Evolutionary conservation across 2,888 invertebrate genomes (phyloP).

Genomic region (Caenorhabditis sp.): DNA sequence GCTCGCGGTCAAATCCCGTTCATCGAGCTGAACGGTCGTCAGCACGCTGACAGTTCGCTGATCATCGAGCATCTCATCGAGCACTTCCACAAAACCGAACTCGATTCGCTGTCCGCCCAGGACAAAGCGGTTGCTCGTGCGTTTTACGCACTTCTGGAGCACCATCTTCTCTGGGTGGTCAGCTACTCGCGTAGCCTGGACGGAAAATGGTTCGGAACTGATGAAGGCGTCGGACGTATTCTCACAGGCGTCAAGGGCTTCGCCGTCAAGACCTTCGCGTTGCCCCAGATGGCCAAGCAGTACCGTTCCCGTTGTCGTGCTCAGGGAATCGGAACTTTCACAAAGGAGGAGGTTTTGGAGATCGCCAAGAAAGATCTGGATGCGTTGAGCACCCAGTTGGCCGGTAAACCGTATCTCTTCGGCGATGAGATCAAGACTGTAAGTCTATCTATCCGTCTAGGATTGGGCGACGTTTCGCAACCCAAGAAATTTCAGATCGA

Average conservation of each 20-base stretch:
- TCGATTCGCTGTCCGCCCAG: conserved; percentile 57
- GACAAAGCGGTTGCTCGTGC: conserved; percentile 73
- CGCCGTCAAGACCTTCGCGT: conserved; percentile 66
- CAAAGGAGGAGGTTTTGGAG: conserved; percentile 82
- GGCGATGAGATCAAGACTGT: conserved; percentile 72
- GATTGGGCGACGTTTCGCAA: too few species aligned
- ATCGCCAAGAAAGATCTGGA: conserved; percentile 83
- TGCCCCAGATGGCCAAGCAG: conserved; percentile 52
- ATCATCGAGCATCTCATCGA: conserved; percentile 86
- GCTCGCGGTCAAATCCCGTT: conserved; percentile 88
- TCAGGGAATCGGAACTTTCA: conserved; percentile 82
- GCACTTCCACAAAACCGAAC: conserved; percentile 52
- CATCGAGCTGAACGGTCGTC: conserved; percentile 95
- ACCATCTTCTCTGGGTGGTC: conserved; percentile 73
- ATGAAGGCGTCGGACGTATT: conserved; percentile 67
- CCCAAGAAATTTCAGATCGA: conserved; percentile 85
- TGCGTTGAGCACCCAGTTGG: conserved; percentile 83
- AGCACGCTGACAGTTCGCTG: conserved; percentile 93
- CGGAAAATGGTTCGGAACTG: conserved; percentile 69
- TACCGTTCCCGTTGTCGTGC: conserved; percentile 2
- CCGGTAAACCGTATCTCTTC: conserved; percentile 75
- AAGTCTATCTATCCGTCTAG: not conserved
- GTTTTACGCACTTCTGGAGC: conserved; percentile 74
- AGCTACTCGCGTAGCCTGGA: conserved; percentile 72
- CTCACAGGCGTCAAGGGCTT: conserved; percentile 73